A percentile compares a stretch with the other conserved stretches of the same genome.
These are phyloP conservation scores for Synergus gifuensis DNA, from an alignment of 2,888 invertebrate genomes.

Conservation along the genomic window DNA sequence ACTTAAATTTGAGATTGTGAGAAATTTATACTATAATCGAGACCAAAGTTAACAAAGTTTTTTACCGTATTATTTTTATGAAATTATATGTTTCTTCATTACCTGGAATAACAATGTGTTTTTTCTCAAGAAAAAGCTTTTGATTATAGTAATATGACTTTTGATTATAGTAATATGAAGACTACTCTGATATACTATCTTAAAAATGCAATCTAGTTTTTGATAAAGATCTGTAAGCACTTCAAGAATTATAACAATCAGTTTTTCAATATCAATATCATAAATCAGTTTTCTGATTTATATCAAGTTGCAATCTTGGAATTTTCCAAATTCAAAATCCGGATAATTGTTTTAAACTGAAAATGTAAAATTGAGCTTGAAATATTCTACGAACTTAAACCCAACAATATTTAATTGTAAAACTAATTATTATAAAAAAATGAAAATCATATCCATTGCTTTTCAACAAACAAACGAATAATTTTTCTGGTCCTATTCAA, in stretches of 20 bases:
- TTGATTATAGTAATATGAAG: too few relatives aligned
- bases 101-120: not conserved
- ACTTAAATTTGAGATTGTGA: not conserved
- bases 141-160: too few relatives aligned
- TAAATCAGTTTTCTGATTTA: too few relatives aligned
- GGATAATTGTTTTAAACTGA: too few relatives aligned
- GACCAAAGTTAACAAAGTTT: not conserved
- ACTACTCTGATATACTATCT: not conserved
- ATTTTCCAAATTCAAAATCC: too few relatives aligned
- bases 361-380: too few relatives aligned
- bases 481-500: slow-evolving; percentile 13
- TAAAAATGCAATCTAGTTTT: not conserved
- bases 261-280: not conserved
- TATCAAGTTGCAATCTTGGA: too few relatives aligned
- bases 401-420: not conserved
- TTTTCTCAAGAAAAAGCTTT: not conserved
- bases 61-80: not conserved
- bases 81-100: not conserved
- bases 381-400: not conserved
- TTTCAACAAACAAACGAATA: not conserved
- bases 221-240: not conserved
- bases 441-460: not conserved
- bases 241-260: not conserved
- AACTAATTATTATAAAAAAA: not conserved
- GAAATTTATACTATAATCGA: not conserved